These are phyloP conservation scores for Dynastes tityus DNA, from an alignment of 2,888 invertebrate species.

Conservation along the genomic window DNA sequence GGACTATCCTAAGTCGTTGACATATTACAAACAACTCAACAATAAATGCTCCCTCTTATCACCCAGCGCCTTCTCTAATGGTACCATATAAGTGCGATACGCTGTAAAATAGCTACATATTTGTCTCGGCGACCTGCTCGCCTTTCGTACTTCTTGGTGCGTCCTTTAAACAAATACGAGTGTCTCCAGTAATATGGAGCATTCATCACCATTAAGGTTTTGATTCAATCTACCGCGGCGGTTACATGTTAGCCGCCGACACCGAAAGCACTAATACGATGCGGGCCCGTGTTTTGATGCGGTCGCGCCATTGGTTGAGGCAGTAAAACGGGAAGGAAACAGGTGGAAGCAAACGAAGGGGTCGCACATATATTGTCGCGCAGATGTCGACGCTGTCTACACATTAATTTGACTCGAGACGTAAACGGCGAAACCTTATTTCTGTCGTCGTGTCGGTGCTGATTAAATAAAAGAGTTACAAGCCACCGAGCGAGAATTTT, in stretches of 20 bases:
- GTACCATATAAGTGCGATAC: neutral
- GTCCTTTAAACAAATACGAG: constrained; percentile 10
- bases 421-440: constrained; percentile 19
- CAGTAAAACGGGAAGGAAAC: neutral
- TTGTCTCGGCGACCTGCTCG: constrained; percentile 10
- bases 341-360: constrained; percentile 5
- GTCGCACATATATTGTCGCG: constrained; percentile 24
- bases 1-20: neutral
- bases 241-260: constrained; percentile 29
- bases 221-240: constrained; percentile 28
- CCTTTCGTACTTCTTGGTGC: neutral
- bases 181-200: constrained; percentile 24
- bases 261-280: constrained; percentile 24
- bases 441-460: constrained; percentile 20
- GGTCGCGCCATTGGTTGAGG: no score
- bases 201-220: constrained; percentile 39
- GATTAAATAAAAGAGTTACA: constrained; percentile 36
- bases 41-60: constrained; percentile 11
- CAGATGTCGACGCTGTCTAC: constrained; percentile 19
- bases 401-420: constrained; percentile 23
- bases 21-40: neutral
- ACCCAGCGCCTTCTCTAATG: neutral
- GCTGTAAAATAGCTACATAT: constrained; percentile 16
- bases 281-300: neutral
- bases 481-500: constrained; percentile 4